Evolutionary conservation across 1,140 invertebrate species (phyloP).

Genomic region (Nymphalis io): DNA sequence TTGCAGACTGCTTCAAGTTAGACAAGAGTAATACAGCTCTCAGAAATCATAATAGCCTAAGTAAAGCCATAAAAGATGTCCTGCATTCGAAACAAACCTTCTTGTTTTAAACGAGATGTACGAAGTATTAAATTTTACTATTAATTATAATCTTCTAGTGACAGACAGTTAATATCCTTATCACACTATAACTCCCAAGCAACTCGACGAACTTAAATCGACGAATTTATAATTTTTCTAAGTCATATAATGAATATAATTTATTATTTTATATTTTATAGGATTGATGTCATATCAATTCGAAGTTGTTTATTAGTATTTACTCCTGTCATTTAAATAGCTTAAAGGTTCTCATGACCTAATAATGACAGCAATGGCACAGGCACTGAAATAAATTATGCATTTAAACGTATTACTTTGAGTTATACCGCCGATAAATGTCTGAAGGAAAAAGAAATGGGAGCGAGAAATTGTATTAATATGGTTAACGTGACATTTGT

Average conservation of each 20-base stretch:
- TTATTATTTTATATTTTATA: too few species aligned
- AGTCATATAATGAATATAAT: too few species aligned
- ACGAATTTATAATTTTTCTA: too few species aligned
- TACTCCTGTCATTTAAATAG: not conserved
- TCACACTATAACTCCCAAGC: too few species aligned
- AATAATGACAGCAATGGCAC: constrained; percentile 5
- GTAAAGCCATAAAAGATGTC: not conserved
- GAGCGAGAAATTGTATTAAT: constrained; percentile 27
- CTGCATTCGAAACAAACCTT: not conserved
- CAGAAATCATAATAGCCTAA: not conserved
- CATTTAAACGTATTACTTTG: constrained; percentile 16
- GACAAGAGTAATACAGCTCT: constrained; percentile 7
- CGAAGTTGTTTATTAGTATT: not conserved
- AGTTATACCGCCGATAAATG: not conserved
- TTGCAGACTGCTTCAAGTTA: not conserved
- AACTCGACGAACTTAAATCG: too few species aligned
- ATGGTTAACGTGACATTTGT: too few species aligned
- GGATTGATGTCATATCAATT: not conserved
- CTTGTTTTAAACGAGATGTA: not conserved
- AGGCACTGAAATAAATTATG: constrained; percentile 17
- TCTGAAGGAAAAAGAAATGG: constrained; percentile 12
- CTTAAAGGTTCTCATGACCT: not conserved
- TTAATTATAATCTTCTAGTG: too few species aligned
- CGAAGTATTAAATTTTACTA: too few species aligned
- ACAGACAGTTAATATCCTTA: too few species aligned